Conservation (phyloP, 1,140 invertebrate species). For the Matsumurasca onukii region DNA sequence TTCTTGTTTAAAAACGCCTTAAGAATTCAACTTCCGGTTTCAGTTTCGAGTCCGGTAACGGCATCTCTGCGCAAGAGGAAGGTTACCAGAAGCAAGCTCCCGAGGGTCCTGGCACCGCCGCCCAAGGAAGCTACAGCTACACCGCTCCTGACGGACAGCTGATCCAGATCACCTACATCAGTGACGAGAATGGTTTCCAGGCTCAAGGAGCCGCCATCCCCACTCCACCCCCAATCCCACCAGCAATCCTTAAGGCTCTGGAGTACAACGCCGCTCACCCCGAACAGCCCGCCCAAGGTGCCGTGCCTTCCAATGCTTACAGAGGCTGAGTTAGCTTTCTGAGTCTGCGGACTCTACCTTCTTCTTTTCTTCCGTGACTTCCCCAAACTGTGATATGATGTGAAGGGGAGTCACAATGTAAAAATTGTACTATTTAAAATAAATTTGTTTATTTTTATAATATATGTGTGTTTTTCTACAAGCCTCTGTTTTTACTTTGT, state of each 20-base stretch:
- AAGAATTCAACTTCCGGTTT: too few species aligned
- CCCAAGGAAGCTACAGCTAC: slow-evolving; percentile 64
- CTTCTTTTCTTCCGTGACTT: neutral
- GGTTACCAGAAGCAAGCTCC: slow-evolving; percentile 67
- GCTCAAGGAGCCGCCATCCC: slow-evolving; percentile 70
- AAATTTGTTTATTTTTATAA: neutral
- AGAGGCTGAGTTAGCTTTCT: neutral
- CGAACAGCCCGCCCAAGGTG: slow-evolving; percentile 9
- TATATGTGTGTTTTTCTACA: too few species aligned
- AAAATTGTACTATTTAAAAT: neutral
- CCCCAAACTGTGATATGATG: slow-evolving; percentile 1
- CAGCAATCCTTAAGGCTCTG: slow-evolving; percentile 48
- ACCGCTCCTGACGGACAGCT: slow-evolving; percentile 61
- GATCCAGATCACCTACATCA: slow-evolving; percentile 65
- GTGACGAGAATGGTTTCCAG: slow-evolving; percentile 76
- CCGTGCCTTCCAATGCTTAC: neutral
- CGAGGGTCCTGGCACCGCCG: slow-evolving; percentile 51
- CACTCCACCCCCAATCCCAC: slow-evolving; percentile 71
- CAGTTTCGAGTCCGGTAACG: slow-evolving; percentile 68
- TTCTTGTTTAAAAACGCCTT: too few species aligned
- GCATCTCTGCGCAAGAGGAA: slow-evolving; percentile 64
- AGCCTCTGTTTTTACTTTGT: too few species aligned
- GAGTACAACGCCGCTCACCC: slow-evolving; percentile 53
- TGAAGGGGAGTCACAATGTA: slow-evolving; percentile 13
- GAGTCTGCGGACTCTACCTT: neutral